phyloP scores from a whole-genome alignment of 2,797 vertebrate species.

The Macropus fuliginosus region DNA sequence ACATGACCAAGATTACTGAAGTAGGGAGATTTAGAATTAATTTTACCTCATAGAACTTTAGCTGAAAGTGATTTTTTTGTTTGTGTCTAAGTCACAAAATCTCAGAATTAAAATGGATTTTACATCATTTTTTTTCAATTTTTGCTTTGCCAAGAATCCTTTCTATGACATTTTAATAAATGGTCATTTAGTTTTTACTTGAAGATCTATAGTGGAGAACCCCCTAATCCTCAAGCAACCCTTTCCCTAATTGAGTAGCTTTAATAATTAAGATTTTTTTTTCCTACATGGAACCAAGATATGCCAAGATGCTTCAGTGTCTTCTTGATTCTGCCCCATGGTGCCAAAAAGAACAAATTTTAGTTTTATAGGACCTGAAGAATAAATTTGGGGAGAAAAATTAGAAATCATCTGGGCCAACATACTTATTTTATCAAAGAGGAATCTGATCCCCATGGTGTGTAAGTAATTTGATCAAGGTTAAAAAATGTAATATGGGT shows the following conservation, averaged over 20 bases:
- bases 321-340: background rate
- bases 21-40: background rate
- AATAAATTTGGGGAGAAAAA: background rate
- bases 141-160: background rate
- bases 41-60: background rate
- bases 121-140: background rate
- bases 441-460: background rate
- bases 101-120: background rate
- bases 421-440: background rate
- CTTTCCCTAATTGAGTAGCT: background rate
- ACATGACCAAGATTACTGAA: background rate
- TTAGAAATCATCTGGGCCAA: background rate
- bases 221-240: background rate
- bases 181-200: background rate
- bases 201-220: background rate
- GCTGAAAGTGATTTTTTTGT: background rate
- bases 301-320: too few species aligned
- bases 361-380: background rate
- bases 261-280: background rate
- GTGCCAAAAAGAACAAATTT: background rate
- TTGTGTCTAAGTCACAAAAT: background rate
- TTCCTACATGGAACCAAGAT: background rate
- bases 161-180: background rate
- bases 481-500: background rate
- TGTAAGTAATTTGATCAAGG: background rate